Evolutionary conservation across 2,113 vertebrate species (phyloP).

Genomic region (Bufo gargarizans): DNA sequence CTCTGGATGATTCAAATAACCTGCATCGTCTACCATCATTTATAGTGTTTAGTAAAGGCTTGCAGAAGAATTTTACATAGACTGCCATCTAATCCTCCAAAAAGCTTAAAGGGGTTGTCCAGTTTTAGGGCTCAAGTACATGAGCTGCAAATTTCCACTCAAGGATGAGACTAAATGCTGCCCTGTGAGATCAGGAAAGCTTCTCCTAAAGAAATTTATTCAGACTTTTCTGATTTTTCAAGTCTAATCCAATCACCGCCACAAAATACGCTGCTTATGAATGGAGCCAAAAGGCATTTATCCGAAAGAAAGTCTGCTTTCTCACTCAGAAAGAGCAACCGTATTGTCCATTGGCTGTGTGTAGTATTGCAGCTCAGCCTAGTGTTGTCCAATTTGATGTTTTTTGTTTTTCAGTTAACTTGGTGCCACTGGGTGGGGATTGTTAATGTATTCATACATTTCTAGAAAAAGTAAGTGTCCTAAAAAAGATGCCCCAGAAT

Average conservation of each 20-base stretch:
- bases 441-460: no score
- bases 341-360: no score
- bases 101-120: constrained; percentile 12
- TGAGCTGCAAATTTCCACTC: neutral
- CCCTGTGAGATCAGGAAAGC: neutral
- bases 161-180: neutral
- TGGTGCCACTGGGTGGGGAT: no score
- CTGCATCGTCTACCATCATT: neutral
- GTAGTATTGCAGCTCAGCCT: no score
- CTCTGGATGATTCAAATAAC: neutral
- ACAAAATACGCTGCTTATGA: neutral
- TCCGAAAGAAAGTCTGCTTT: no score
- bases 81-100: neutral
- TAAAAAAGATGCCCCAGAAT: no score
- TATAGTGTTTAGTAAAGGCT: neutral
- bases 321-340: no score
- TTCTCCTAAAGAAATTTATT: neutral
- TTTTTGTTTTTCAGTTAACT: no score
- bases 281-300: no score
- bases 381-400: no score
- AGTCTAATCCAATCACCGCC: neutral
- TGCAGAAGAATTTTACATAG: neutral
- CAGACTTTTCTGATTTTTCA: neutral
- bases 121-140: neutral
- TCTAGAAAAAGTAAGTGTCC: no score